Percentiles rank a stretch among this genome's conserved stretches.
Conservation (phyloP, 1,140 invertebrate species). For the Drosophila cardini region DNA sequence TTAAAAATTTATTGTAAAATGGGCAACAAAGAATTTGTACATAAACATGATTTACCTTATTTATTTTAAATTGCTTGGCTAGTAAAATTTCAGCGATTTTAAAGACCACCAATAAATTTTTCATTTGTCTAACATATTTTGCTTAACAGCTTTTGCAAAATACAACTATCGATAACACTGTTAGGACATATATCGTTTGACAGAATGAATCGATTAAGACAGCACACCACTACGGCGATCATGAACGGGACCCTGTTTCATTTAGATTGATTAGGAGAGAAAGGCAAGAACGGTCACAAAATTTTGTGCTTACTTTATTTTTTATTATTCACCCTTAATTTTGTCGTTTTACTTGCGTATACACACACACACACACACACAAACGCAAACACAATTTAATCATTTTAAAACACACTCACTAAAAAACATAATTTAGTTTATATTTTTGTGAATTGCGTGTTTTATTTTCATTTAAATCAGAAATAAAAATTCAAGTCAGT, state of each 20-base stretch:
- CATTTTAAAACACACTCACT: conserved; percentile 8
- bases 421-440: background rate
- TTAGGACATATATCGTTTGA: background rate
- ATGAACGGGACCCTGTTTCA: conserved; percentile 1
- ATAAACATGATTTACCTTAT: too few species aligned
- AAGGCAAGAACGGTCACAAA: conserved; percentile 40
- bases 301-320: conserved; percentile 13
- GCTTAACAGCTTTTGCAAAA: too few species aligned
- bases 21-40: too few species aligned
- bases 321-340: conserved; percentile 12
- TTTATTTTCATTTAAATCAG: background rate
- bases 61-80: too few species aligned
- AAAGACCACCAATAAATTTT: too few species aligned
- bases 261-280: conserved; percentile 34
- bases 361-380: conserved; percentile 7
- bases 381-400: conserved; percentile 6
- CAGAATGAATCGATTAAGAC: background rate
- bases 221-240: conserved; percentile 10
- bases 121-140: too few species aligned
- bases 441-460: background rate
- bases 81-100: too few species aligned
- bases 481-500: background rate
- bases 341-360: conserved; percentile 2
- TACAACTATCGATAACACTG: too few species aligned
- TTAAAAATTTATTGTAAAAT: background rate